Evolutionary conservation across 1,140 invertebrate species (phyloP), one percentile per base, ranked within the genome.

Genomic region (Coenobita brevimanus): DNA sequence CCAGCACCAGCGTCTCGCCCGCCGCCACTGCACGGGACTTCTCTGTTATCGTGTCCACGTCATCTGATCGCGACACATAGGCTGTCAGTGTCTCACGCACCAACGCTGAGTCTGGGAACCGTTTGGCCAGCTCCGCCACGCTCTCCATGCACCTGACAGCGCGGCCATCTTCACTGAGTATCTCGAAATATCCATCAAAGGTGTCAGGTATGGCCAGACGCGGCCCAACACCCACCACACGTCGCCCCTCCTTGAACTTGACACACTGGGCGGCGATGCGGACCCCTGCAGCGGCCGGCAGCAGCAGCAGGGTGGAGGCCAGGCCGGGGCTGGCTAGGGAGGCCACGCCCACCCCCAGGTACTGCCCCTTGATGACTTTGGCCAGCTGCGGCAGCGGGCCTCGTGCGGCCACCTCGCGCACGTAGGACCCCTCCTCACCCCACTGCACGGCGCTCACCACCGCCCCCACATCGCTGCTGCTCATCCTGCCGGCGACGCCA

Each of bases 151-250:
- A 97, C 75, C 96, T 94, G 1, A 97, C 96, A 21, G 97, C 96
- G 90, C 96, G 94, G 0, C 97, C 97, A 92, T 98, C 97, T 93
- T 99, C 97, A 92, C 97, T 98, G 36, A 98, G 93, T 46, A 98
- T 94, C 93, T 99, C 98, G 92, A 98, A 98, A 93, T 97, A 98
- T 6, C 98, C 98, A 88, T 96, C 94, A 92, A 97, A 99, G 8
- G 95, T 95, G 85, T 98, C 96, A 0, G 98, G 98, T 76, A 99
- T 98, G 67, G 97, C 95, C 60, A 98, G 93, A 91, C 96, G 94
- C 0, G 96, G 96, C 13, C 97, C 96, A 0, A 96, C 94, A 85
- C 95, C 96, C 33, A 96, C 96, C 90, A 95, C 95, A 89, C 95
- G 93, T 36, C 90, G 92, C 0, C 96, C 96, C 92, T 98, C 97